Evolutionary conservation across 1,140 invertebrate genomes (phyloP), one percentile per base, ranked within the genome.

Genomic region (Drosophila funebris): DNA sequence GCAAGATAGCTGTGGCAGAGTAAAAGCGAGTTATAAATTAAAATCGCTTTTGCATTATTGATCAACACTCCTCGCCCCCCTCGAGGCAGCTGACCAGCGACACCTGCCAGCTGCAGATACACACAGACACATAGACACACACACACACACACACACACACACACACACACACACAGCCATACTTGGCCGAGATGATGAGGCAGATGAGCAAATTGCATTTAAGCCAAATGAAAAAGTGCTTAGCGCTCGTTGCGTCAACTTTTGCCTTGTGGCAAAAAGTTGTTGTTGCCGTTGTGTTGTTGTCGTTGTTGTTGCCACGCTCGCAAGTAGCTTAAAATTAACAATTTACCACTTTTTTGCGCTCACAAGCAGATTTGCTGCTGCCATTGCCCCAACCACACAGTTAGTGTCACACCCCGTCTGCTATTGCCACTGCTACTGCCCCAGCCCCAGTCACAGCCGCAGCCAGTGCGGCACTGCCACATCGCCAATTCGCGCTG

Each of bases 321-420:
- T 63, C 22, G 24, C 64, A 76, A 78, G 67, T 82, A 67, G 78
- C 75, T 82, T 87, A 79, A 88, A 88, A 88, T 87, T 87, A 88
- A 79, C 68, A 87, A 88, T 87, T 87, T 88, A 78, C 77, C 81
- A 85, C 81, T 78, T 80, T 66, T 73, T 80, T 83, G 73, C 72
- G 52, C 62, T 63, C 53, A 71, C 67, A 75, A 75, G 67, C 67
- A 75, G 60, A 75, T 73, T 76, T 73, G 56, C 20, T 69, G 39
- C 13, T 6, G 44, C 22, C n/a, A 7, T 20, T 43, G 39, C 41
- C 24, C 1, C 24, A 1, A 20, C 37, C 37, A 3, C 37, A 39
- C n/a, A n/a, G n/a, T n/a, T n/a, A n/a, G n/a, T 37, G 14, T 6
- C 37, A 39, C 14, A 39, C 13, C 37, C 37, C 1, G 2, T 2